Conservation (phyloP, 2,888 invertebrate genomes). For the Nomada fucata region DNA sequence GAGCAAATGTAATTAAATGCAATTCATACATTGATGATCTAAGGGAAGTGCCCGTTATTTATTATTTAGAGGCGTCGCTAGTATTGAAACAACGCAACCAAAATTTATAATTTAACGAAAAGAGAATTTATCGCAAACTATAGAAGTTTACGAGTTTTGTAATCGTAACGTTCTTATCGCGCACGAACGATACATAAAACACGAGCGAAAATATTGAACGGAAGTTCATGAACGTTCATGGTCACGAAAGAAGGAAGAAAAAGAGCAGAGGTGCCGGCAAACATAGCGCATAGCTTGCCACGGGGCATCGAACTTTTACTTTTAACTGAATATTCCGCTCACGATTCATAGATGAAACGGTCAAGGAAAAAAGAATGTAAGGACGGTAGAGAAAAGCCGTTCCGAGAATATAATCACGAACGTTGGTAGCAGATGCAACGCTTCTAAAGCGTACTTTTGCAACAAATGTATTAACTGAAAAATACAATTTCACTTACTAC, state of each 20-base stretch:
- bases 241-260: constrained; percentile 30
- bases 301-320: constrained; percentile 66
- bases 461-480: too few relatives aligned
- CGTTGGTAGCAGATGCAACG: neutral
- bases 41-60: too few relatives aligned
- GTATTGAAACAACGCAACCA: neutral
- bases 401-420: neutral
- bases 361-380: neutral
- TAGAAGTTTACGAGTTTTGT: neutral
- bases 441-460: too few relatives aligned
- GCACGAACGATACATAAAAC: neutral
- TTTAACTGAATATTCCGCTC: constrained; percentile 28
- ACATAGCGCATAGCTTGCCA: neutral
- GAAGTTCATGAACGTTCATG: constrained; percentile 54
- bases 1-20: too few relatives aligned
- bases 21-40: too few relatives aligned
- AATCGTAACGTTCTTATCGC: neutral
- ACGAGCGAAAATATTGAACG: neutral
- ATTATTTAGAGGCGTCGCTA: neutral
- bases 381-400: constrained; percentile 3
- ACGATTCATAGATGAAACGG: neutral
- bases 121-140: neutral
- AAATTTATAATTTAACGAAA: neutral
- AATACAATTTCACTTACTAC: too few relatives aligned
- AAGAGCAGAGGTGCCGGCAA: constrained; percentile 20